These are phyloP conservation scores for Microplitis manilae DNA, from an alignment of 2,888 invertebrate genomes.

Conservation along the genomic window DNA sequence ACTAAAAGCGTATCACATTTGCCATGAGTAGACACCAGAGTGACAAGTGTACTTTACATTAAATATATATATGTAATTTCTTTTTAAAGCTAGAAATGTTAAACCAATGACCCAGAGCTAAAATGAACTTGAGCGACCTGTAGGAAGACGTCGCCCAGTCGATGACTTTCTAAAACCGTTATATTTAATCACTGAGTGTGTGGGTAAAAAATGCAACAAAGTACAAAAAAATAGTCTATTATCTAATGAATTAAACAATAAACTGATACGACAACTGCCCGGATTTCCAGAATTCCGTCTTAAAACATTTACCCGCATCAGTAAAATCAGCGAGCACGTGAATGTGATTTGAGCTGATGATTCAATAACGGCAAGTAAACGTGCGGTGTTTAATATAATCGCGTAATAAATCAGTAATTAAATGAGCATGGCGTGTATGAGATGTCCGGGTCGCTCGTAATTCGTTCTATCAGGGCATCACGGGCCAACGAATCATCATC, in stretches of 20 bases:
- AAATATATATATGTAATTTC: background rate
- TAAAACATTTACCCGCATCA: background rate
- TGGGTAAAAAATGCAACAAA: background rate
- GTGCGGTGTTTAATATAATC: conserved; percentile 32
- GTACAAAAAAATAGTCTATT: background rate
- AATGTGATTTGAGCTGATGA: background rate
- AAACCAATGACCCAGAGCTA: conserved; percentile 38
- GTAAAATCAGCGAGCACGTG: background rate
- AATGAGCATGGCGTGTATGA: conserved; percentile 35
- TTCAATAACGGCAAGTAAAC: conserved; percentile 24
- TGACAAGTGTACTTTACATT: background rate
- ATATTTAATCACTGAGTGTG: conserved; percentile 60
- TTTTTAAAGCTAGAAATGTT: conserved; percentile 12
- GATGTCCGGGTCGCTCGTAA: conserved; percentile 34
- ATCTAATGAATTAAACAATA: conserved; percentile 13
- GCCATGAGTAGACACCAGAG: background rate
- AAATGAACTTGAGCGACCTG: conserved; percentile 45
- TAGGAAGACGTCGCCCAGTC: conserved; percentile 38
- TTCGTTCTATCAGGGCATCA: conserved; percentile 42
- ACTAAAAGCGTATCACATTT: background rate
- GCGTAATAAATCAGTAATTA: conserved; percentile 37
- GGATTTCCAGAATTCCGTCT: no score
- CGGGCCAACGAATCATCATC: conserved; percentile 30
- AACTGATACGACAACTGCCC: no score
- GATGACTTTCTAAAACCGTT: conserved; percentile 67